phyloP scores from a whole-genome alignment of 2,113 vertebrate species.

The Paralichthys olivaceus region DNA sequence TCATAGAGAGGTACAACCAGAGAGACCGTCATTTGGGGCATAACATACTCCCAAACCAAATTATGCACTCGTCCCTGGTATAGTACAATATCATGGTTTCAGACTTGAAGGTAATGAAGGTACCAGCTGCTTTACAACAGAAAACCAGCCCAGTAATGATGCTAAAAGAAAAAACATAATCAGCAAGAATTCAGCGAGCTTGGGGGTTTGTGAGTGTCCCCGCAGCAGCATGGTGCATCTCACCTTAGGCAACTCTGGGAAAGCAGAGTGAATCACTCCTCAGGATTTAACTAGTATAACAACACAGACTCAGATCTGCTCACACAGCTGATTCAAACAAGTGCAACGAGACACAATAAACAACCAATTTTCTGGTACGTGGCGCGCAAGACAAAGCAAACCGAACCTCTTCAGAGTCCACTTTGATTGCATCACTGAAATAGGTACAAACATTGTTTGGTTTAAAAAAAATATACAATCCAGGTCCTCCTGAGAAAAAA shows the following conservation, averaged over 20 bases:
- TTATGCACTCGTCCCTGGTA: background rate
- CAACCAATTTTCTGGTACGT: background rate
- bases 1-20: background rate
- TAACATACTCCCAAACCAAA: background rate
- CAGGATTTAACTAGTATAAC: background rate
- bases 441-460: conserved; percentile 18
- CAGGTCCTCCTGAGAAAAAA: conserved; percentile 19
- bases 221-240: background rate
- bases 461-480: conserved; percentile 15
- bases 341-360: conserved; percentile 15
- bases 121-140: background rate
- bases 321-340: background rate
- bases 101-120: background rate
- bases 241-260: background rate
- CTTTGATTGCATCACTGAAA: conserved; percentile 21
- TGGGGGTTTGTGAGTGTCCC: background rate
- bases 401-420: conserved; percentile 10
- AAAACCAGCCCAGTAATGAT: background rate
- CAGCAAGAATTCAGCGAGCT: background rate
- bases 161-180: conserved; percentile 9
- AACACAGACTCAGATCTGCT: background rate
- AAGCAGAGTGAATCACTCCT: background rate
- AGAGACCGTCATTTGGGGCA: background rate
- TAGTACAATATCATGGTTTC: background rate
- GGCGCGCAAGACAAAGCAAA: conserved; percentile 4